A percentile compares a stretch with the other conserved stretches of the same genome.
phyloP scores from a whole-genome alignment of 2,113 vertebrate genomes.

The Opisthocomus hoazin region DNA sequence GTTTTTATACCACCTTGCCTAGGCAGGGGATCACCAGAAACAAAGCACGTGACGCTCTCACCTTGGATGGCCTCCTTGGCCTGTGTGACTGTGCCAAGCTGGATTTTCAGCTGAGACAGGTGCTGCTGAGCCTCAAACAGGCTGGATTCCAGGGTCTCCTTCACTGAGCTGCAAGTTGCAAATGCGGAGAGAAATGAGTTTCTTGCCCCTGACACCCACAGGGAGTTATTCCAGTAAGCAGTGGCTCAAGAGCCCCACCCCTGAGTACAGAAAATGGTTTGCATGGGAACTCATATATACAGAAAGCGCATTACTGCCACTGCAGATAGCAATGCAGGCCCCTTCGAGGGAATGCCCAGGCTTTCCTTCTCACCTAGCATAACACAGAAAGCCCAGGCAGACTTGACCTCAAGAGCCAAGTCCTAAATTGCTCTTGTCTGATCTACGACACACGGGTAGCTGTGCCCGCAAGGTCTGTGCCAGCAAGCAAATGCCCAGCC shows the following conservation, averaged over 20 bases:
- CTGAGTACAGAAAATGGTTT: neutral
- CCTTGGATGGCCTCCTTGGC: constrained; percentile 81
- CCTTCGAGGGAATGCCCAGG: neutral
- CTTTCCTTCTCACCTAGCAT: neutral
- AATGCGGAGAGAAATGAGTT: neutral
- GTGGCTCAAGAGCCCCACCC: neutral
- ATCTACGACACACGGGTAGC: neutral
- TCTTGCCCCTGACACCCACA: neutral
- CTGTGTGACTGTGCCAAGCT: constrained; percentile 71
- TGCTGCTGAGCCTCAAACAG: constrained; percentile 73
- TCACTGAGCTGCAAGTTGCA: constrained; percentile 63
- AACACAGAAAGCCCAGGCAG: neutral
- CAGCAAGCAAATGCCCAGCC: neutral
- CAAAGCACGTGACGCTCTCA: constrained; percentile 21
- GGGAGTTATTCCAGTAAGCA: neutral
- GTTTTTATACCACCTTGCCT: neutral
- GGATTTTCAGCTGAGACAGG: constrained; percentile 71
- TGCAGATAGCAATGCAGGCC: neutral
- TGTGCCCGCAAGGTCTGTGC: neutral
- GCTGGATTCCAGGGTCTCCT: constrained; percentile 72
- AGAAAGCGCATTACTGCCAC: neutral
- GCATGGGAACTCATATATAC: rapidly evolving
- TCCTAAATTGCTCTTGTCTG: neutral
- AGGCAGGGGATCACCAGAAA: neutral
- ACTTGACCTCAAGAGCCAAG: neutral